phyloP scores from a whole-genome alignment of 1,140 invertebrate genomes.

The Ganaspis sp. region DNA sequence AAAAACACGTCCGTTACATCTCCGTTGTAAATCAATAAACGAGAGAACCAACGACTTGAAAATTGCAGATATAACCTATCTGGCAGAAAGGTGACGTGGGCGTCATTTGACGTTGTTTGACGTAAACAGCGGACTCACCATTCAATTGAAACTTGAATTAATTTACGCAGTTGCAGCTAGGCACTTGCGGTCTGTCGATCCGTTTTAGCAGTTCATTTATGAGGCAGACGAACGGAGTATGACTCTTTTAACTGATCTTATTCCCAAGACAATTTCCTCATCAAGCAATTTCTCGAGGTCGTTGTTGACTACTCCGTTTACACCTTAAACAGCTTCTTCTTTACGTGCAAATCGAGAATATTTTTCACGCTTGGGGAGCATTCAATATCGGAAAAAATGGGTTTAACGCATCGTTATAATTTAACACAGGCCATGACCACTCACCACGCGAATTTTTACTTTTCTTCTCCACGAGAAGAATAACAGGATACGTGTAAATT shows the following conservation, averaged over 20 bases:
- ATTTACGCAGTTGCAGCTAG: constrained; percentile 52
- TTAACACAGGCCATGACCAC: constrained; percentile 34
- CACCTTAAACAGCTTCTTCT: constrained; percentile 19
- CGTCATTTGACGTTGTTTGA: constrained; percentile 24
- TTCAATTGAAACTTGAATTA: constrained; percentile 39
- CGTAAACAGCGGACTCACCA: constrained; percentile 39
- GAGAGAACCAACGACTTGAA: constrained; percentile 10
- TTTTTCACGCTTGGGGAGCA: neutral
- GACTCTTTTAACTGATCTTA: constrained; percentile 33
- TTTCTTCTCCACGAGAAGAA: too few species aligned
- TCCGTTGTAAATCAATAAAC: constrained; percentile 27
- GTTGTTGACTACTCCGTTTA: constrained; percentile 39
- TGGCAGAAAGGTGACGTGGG: constrained; percentile 30
- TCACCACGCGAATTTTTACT: too few species aligned
- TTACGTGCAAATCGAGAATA: constrained; percentile 15
- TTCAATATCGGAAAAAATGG: constrained; percentile 36
- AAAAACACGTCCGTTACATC: constrained; percentile 24
- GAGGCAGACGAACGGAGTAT: constrained; percentile 38
- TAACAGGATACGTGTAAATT: too few species aligned
- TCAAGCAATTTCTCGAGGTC: constrained; percentile 1
- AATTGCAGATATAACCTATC: constrained; percentile 35
- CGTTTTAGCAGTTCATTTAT: constrained; percentile 54
- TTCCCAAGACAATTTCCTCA: neutral
- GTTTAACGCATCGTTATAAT: constrained; percentile 38
- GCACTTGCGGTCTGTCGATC: constrained; percentile 46